Percentiles rank a stretch among this genome's conserved stretches.
phyloP scores from a whole-genome alignment of 1,140 invertebrate species.

The Panulirus ornatus region DNA sequence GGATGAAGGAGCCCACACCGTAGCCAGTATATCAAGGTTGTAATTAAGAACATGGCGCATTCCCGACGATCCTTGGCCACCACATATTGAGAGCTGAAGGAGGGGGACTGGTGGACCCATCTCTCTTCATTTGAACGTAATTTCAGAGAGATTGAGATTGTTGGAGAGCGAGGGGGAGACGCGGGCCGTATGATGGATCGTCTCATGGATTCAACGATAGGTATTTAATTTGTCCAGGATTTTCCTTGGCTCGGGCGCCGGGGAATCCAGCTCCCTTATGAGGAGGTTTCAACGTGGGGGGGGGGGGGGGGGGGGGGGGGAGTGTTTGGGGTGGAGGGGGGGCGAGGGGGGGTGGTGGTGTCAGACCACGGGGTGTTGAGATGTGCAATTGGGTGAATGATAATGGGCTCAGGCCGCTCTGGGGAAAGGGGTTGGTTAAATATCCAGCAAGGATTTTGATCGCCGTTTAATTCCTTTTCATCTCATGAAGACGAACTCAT shows the following conservation, averaged over 20 bases:
- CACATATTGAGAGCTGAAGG: constrained; percentile 57
- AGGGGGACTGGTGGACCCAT: constrained; percentile 40
- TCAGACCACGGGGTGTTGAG: background rate
- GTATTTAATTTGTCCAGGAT: constrained; percentile 68
- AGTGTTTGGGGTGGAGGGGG: too few relatives aligned
- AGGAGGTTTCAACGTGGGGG: background rate
- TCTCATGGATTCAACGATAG: constrained; percentile 53
- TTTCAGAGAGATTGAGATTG: constrained; percentile 71
- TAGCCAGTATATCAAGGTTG: constrained; percentile 56
- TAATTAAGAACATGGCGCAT: constrained; percentile 61
- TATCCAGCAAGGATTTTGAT: too few relatives aligned
- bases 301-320: background rate
- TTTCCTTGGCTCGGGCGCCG: constrained; percentile 52
- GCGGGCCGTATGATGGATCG: constrained; percentile 59
- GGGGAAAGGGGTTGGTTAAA: too few relatives aligned
- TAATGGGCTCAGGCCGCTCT: too few relatives aligned
- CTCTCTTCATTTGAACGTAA: constrained; percentile 68
- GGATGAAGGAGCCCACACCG: background rate
- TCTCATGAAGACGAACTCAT: too few relatives aligned
- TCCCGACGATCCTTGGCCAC: constrained; percentile 21
- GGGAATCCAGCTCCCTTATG: constrained; percentile 36
- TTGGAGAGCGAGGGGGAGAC: constrained; percentile 51
- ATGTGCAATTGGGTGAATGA: constrained; percentile 35
- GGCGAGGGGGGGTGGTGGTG: background rate
- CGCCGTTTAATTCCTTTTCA: too few relatives aligned